Conservation (phyloP, 92 coral and sea anemone genomes). For the Paramuricea clavata region DNA sequence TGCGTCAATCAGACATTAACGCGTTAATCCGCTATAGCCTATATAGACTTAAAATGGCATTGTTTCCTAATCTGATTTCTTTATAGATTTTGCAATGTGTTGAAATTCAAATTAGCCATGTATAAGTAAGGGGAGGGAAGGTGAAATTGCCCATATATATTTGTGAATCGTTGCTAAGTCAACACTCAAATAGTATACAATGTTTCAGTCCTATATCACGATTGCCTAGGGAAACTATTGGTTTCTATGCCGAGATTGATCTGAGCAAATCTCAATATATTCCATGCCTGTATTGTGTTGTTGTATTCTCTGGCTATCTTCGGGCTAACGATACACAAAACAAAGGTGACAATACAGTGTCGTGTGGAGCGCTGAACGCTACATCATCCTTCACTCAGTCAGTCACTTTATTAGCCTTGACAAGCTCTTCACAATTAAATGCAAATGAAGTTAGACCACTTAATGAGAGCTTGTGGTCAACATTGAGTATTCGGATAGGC, state of each 20-base stretch:
- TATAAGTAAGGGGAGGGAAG: not conserved
- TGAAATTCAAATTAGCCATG: constrained; percentile 5
- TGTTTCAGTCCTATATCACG: constrained; percentile 34
- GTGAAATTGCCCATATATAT: not conserved
- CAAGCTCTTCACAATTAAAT: constrained; percentile 34
- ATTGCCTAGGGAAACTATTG: constrained; percentile 4
- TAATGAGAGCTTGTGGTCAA: constrained; percentile 45
- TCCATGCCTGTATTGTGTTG: constrained; percentile 17
- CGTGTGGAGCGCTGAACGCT: constrained; percentile 14
- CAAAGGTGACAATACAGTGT: constrained; percentile 40
- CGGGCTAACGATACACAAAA: constrained; percentile 28
- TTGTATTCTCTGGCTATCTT: not conserved
- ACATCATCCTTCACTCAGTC: constrained; percentile 4
- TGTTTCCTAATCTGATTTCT: not conserved
- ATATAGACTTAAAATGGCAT: not conserved
- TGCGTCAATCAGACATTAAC: too few relatives aligned
- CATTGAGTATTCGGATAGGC: constrained; percentile 41
- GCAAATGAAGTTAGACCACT: constrained; percentile 48
- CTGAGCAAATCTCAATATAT: not conserved
- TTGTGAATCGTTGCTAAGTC: constrained; percentile 3
- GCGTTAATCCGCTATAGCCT: not conserved
- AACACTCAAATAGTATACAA: not conserved
- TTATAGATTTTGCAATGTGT: not conserved
- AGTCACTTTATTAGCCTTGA: constrained; percentile 11
- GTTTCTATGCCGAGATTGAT: constrained; percentile 22